Evolutionary conservation across 2,888 invertebrate genomes (phyloP), one percentile per base, ranked within the genome.

Genomic region (Drosophila flavopinicola): DNA sequence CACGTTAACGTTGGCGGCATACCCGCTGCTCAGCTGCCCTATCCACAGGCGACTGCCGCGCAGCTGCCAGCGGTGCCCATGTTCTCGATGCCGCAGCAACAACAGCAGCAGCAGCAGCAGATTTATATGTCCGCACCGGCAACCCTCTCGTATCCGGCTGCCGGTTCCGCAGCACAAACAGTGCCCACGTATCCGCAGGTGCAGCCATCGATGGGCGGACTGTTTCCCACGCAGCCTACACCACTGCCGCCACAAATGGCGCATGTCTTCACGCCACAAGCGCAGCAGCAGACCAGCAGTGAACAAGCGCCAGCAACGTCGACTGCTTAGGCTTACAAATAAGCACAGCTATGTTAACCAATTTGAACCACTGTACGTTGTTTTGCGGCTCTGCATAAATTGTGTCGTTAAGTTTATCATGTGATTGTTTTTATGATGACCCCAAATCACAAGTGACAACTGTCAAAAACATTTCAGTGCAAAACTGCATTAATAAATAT

Each of bases 121-220:
- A 76, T 85, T 7, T 89, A 89, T 27, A 89, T 89, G 89, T 85
- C 86, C n/a, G 84, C 89, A 51, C 84, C 90, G 32, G 69, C 86
- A 15, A 53, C 82, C 3, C 66, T 89, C n/a, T 88, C 89, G 20
- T 89, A 89, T 72, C 88, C 89, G 17, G 71, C 88, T 20, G 72
- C 73, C 9, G 68, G 54, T 2, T 45, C 66, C 6, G 52, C 70
- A 33, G 83, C 88, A 4, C 91, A 90, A 60, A 91, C 91, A 6
- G 89, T 90, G 59, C 86, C 90, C 11, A 90, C 91, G 25, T 91
- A 91, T 78, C 91, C 91, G n/a, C 91, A 91, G 71, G 89, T 90
- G 25, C 91, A 90, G 48, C 84, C 90, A 37, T 78, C 89, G 1
- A 79, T 88, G 85, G 88, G 83, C 9, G 88, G 87, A 5, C 63